Evolutionary conservation across 1,140 invertebrate genomes (phyloP).

Genomic region (Limonius californicus): DNA sequence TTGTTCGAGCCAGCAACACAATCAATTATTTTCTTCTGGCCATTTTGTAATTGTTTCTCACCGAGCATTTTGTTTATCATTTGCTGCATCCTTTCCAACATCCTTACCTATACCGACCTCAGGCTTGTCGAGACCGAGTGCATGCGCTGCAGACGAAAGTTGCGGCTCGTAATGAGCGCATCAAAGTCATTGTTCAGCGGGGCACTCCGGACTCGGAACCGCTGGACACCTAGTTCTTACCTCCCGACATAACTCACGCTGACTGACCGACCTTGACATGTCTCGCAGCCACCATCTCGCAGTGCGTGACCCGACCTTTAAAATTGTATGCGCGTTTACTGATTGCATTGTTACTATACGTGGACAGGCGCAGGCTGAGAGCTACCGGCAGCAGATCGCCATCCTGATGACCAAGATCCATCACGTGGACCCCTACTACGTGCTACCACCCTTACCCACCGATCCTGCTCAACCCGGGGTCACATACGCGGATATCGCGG

Average conservation of each 20-base stretch:
- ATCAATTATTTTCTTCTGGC: constrained; percentile 8
- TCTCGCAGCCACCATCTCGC: constrained; percentile 43
- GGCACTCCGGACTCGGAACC: constrained; percentile 75
- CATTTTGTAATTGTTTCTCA: constrained; percentile 31
- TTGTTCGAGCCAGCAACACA: not conserved
- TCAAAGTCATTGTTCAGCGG: constrained; percentile 79
- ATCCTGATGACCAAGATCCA: constrained; percentile 64
- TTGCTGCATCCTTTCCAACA: constrained; percentile 54
- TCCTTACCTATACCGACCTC: constrained; percentile 31
- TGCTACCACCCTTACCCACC: constrained; percentile 41
- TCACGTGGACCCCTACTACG: constrained; percentile 69
- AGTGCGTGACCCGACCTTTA: constrained; percentile 23
- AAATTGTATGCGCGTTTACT: constrained; percentile 35
- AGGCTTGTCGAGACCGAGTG: constrained; percentile 81
- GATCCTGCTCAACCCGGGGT: constrained; percentile 47
- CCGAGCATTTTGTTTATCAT: constrained; percentile 54
- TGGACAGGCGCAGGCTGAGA: constrained; percentile 69
- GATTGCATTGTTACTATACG: constrained; percentile 49
- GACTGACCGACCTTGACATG: constrained; percentile 30
- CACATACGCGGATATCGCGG: constrained; percentile 50
- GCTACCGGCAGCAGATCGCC: constrained; percentile 62
- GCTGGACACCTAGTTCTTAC: constrained; percentile 54
- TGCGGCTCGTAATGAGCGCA: constrained; percentile 77
- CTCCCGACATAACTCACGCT: constrained; percentile 6
- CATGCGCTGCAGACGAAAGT: constrained; percentile 85